Evolutionary conservation across 1,140 invertebrate genomes (phyloP), one percentile per base, ranked within the genome.

Genomic region (Drosophila asahinai): DNA sequence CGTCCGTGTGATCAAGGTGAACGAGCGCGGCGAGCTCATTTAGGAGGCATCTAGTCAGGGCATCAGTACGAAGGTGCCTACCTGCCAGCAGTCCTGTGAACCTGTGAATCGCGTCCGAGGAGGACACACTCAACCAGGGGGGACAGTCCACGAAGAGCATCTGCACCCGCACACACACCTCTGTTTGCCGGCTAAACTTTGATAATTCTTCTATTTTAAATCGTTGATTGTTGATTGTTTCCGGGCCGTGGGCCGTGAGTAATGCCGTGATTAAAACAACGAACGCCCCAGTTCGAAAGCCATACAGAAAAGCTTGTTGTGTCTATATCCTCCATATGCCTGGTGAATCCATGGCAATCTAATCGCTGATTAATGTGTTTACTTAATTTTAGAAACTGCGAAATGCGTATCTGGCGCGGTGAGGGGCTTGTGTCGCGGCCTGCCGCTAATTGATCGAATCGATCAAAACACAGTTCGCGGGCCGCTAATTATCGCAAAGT

Each of bases 11-110:
- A 93, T 92, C 84, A 83, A 92, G 82, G 91, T 92, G 47, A 92
- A 92, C 55, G 91, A 92, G 75, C 84, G 80, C 15, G 91, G 91
- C 27, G 91, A 92, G 74, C 86, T 92, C 9, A 91, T 92, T 52
- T 92, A 91, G 67, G 71, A 91, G 67, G 73, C 45, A 48, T 74
- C 83, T 71, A 86, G 83, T 78, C 82, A 86, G n/a, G 48, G 64
- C 66, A 72, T 19, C 71, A 48, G 67, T n/a, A 17, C 45, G 12
- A 14, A 45, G 42, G 42, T 36, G 33, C 33, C 33, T 36, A 36
- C 33, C 33, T 36, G 15, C 42, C 33, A 38, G 67, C 22, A 25
- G 22, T 25, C 22, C 22, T 25, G 22, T 54, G 63, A 67, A 54
- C 67, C 67, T 67, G 48, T 22, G 63, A 70, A 67, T 67, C 67